Percentiles rank a stretch among this genome's conserved stretches.
Evolutionary conservation across 2,797 vertebrate genomes (phyloP).

Genomic region (Lacerta viridis): DNA sequence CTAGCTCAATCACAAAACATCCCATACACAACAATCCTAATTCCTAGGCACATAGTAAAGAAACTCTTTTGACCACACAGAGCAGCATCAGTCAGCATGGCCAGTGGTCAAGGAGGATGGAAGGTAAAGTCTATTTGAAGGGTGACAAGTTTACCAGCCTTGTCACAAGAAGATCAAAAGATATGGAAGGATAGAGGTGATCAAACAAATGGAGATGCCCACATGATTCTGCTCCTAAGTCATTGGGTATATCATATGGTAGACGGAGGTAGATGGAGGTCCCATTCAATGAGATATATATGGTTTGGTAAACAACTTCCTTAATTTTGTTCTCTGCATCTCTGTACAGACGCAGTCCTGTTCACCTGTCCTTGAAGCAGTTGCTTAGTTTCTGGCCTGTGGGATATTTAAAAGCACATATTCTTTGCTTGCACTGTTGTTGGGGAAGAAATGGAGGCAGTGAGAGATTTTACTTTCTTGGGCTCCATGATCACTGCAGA

Average conservation of each 20-base stretch:
- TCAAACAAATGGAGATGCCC: background rate
- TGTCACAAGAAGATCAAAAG: background rate
- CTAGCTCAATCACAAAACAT: background rate
- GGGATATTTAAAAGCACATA: background rate
- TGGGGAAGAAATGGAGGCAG: no score
- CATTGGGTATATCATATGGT: background rate
- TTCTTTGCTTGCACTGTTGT: background rate
- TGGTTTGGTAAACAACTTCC: background rate
- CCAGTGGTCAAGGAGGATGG: no score
- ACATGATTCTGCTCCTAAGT: background rate
- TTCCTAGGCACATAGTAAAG: background rate
- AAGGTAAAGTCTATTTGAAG: no score
- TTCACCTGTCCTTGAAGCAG: background rate
- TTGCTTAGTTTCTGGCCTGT: background rate
- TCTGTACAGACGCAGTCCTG: background rate
- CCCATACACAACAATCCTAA: background rate
- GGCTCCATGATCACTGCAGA: no score
- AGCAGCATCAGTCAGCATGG: no score
- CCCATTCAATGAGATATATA: background rate
- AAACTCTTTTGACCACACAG: background rate
- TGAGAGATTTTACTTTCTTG: no score
- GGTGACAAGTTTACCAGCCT: no score
- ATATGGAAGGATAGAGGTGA: background rate
- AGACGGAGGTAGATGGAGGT: background rate
- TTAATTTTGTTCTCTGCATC: background rate